Base-by-base conservation (phyloP, 2,888 invertebrate genomes). In the Perizoma affinitatum region DNA sequence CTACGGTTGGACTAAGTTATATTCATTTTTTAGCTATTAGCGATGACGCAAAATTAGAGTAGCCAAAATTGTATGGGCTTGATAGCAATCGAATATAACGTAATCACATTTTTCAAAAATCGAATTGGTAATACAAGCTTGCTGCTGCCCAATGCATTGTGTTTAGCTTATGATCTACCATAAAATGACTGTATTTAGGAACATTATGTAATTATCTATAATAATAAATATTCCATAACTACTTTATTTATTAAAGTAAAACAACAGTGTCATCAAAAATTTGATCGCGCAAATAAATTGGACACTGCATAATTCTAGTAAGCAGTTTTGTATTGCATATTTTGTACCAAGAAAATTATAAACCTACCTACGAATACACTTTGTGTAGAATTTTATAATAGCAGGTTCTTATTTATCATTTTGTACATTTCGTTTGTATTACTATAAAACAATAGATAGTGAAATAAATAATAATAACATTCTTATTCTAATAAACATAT, bases 261-360 rank as follows among this genome's bases (percentile, higher is more conserved):
- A 58, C 43, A 55, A 50, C 66, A 50, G 47, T 33, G 48, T 64
- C 55, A 66, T 11, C 55, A 54, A 54, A 49, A 66, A 69, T 66
- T 64, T 59, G 64, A 66, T 62, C 62, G 38, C 22, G 49, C 60
- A 63, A 67, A 67, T 62, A 44, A 59, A 61, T 54, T 46, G 49
- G 58, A 67, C 65, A 54, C 60, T 34, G 46, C 54, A 58, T 52
- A 54, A 48, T 42, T 52, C n/a, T 44, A 41, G 36, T 63, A 61
- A 65, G 58, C 62, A 63, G 36, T 61, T 59, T 42, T 53, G 53
- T 22, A 58, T 62, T 66, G 43, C 46, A 33, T 47, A 40, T 43
- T 61, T 48, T 49, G 10, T 63, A 54, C 46, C 22, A 48, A 60
- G 45, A 58, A 51, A 35, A 51, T 40, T 52, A 56, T 22, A 9